Percentiles rank a stretch among this genome's conserved stretches.
Evolutionary conservation across 64 coral and sea anemone species (phyloP).

Genomic region (Porites australiensis): DNA sequence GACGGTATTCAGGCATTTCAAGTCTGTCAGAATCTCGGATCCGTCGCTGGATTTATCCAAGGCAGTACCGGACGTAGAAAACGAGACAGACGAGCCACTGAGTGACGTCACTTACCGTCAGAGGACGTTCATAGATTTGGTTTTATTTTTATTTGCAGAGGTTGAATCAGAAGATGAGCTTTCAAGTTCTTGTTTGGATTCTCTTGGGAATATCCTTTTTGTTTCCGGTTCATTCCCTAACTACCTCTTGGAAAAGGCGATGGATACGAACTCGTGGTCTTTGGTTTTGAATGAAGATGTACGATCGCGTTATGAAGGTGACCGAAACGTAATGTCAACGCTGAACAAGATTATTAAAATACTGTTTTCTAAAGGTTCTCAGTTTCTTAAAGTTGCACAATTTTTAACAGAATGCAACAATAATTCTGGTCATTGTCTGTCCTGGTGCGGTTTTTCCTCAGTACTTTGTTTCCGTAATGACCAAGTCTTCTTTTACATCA

Average conservation of each 20-base stretch:
- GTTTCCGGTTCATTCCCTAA: neutral
- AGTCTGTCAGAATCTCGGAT: neutral
- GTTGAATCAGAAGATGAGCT: neutral
- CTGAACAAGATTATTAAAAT: neutral
- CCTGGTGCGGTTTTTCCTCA: too few species aligned
- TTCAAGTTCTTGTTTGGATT: neutral
- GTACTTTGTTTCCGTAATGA: too few species aligned
- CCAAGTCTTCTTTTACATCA: too few species aligned
- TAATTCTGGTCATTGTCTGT: too few species aligned
- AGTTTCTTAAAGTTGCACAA: too few species aligned
- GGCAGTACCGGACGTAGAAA: neutral
- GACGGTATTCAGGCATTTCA: neutral
- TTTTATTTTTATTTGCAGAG: conserved; percentile 9
- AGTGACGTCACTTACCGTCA: neutral
- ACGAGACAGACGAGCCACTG: neutral
- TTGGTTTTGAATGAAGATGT: neutral
- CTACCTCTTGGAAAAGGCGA: neutral
- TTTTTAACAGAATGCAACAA: too few species aligned
- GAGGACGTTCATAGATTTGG: neutral
- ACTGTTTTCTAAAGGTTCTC: too few species aligned
- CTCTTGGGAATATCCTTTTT: neutral
- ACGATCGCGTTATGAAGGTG: too few species aligned
- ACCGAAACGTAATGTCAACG: too few species aligned
- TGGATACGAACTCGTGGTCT: neutral
- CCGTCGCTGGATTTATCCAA: neutral